Conservation (phyloP, 1,140 invertebrate genomes). For the Zophobas morio region DNA sequence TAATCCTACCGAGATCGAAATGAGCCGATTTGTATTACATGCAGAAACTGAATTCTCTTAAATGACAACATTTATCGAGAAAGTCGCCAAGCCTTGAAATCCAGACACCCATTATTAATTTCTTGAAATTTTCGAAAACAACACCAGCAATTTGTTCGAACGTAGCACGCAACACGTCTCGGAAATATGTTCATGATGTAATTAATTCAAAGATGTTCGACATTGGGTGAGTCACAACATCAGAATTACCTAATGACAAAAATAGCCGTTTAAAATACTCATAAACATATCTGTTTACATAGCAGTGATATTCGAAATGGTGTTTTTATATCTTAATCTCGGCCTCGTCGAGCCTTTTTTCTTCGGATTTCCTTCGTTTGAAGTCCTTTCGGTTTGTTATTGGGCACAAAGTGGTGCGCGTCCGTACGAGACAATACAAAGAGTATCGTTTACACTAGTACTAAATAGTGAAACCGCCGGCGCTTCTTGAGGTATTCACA, state of each 20-base stretch:
- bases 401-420: slow-evolving; percentile 3
- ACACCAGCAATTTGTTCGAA: neutral
- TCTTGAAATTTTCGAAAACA: slow-evolving; percentile 4
- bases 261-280: slow-evolving; percentile 45
- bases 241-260: slow-evolving; percentile 42
- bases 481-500: slow-evolving; percentile 49
- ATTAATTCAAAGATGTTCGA: slow-evolving; percentile 47
- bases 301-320: slow-evolving; percentile 42
- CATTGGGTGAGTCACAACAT: slow-evolving; percentile 42
- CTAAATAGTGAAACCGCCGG: slow-evolving; percentile 48
- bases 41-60: slow-evolving; percentile 4
- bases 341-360: slow-evolving; percentile 11
- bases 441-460: slow-evolving; percentile 47
- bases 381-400: slow-evolving; percentile 4
- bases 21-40: slow-evolving; percentile 27
- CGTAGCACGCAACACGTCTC: slow-evolving; percentile 16
- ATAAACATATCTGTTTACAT: slow-evolving; percentile 47
- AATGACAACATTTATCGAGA: slow-evolving; percentile 3
- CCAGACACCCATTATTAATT: slow-evolving; percentile 7
- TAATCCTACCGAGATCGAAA: neutral
- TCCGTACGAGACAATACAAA: slow-evolving; percentile 37
- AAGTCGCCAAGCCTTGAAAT: slow-evolving; percentile 15
- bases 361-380: slow-evolving; percentile 15
- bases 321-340: slow-evolving; percentile 45
- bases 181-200: slow-evolving; percentile 39